A percentile compares a stretch with the other conserved stretches of the same genome.
phyloP scores from a whole-genome alignment of 1,140 invertebrate genomes.

The Thrips palmi region DNA sequence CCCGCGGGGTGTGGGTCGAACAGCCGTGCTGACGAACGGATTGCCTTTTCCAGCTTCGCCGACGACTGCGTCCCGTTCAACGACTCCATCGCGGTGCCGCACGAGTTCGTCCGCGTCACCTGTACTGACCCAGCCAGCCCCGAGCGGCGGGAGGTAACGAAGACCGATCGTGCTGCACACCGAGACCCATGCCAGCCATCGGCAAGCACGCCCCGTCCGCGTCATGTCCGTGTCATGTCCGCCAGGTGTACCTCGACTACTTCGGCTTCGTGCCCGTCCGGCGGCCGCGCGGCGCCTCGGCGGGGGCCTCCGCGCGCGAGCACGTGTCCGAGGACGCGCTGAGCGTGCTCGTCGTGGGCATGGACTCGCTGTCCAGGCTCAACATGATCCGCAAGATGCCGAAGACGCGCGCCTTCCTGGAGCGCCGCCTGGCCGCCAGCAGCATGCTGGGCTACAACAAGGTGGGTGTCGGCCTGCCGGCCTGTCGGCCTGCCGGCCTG shows the following conservation, averaged over 20 bases:
- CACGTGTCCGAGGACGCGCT: conserved; percentile 11
- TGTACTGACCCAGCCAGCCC: too few species aligned
- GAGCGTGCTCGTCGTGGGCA: conserved; percentile 55
- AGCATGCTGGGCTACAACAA: conserved; percentile 53
- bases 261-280: conserved; percentile 18
- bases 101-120: conserved; percentile 16
- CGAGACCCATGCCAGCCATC: too few species aligned
- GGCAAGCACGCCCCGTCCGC: too few species aligned
- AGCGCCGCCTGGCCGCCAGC: too few species aligned
- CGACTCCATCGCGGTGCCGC: conserved; percentile 5
- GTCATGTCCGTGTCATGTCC: too few species aligned
- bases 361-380: conserved; percentile 25
- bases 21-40: too few species aligned
- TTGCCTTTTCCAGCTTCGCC: conserved; percentile 14
- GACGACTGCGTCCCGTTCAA: conserved; percentile 14
- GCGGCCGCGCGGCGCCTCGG: too few species aligned
- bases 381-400: conserved; percentile 68
- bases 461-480: too few species aligned
- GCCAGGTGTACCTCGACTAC: conserved; percentile 17
- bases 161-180: too few species aligned
- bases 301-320: not conserved
- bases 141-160: too few species aligned
- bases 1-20: too few species aligned
- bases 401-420: conserved; percentile 39
- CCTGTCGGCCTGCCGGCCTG: too few species aligned